phyloP scores from a whole-genome alignment of 2,888 invertebrate genomes.

The Tetragonula carbonaria region DNA sequence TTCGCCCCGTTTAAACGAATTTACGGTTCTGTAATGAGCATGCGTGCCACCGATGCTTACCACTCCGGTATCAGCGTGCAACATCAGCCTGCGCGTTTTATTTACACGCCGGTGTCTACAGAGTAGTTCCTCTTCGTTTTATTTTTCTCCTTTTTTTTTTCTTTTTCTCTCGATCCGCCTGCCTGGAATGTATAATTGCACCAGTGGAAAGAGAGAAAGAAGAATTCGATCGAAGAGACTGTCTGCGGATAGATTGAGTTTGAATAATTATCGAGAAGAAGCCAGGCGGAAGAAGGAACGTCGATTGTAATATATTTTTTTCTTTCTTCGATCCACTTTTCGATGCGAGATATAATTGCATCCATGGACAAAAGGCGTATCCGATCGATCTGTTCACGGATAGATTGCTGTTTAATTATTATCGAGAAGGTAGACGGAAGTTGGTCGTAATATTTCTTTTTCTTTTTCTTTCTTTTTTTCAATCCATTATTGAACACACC shows the following conservation, averaged over 20 bases:
- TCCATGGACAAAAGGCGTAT: neutral
- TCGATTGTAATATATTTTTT: no score
- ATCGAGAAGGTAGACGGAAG: neutral
- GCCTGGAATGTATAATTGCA: no score
- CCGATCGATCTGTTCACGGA: neutral
- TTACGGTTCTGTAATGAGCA: conserved; percentile 52
- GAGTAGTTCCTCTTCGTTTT: neutral
- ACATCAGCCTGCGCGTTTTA: neutral
- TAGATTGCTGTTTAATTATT: neutral
- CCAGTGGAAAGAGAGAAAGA: no score
- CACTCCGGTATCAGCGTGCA: conserved; percentile 1
- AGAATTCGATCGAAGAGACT: no score
- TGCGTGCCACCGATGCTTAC: conserved; percentile 30
- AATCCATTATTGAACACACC: no score
- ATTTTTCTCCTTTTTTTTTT: neutral
- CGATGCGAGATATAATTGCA: no score
- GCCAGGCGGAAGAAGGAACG: no score
- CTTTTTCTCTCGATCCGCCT: no score
- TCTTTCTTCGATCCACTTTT: neutral
- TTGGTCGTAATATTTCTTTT: neutral
- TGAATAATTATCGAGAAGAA: no score
- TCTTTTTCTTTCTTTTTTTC: neutral
- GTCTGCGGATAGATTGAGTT: no score
- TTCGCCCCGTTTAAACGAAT: conserved; percentile 55
- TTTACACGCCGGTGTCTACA: neutral